Evolutionary conservation across 2,797 vertebrate species (phyloP).

Genomic region (Lycodopsis pacificus): DNA sequence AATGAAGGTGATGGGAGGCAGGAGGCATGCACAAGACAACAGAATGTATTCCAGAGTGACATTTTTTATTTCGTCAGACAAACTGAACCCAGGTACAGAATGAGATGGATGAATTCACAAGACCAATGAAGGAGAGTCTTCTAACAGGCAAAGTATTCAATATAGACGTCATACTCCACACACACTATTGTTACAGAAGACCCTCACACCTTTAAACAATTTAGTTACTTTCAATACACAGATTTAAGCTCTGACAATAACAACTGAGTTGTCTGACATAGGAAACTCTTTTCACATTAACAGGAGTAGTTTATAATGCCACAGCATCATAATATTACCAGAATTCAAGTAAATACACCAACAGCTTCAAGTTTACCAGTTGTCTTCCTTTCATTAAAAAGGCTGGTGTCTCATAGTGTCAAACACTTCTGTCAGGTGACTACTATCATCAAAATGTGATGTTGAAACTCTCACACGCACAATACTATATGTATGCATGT

Average conservation of each 20-base stretch:
- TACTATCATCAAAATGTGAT: background rate
- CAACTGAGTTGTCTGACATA: conserved; percentile 7
- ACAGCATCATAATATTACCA: conserved; percentile 11
- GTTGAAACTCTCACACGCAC: conserved; percentile 7
- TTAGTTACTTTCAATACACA: conserved; percentile 5
- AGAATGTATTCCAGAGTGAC: conserved; percentile 39
- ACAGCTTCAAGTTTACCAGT: conserved; percentile 1
- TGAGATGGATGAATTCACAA: conserved; percentile 40
- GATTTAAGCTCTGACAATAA: background rate
- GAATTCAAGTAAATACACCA: conserved; percentile 6
- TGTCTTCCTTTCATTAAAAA: background rate
- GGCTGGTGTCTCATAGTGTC: background rate
- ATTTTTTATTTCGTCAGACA: conserved; percentile 59
- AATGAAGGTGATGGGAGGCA: conserved; percentile 29
- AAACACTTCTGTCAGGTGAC: conserved; percentile 13
- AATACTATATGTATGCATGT: conserved; percentile 7
- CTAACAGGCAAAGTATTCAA: conserved; percentile 12
- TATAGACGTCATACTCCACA: conserved; percentile 32
- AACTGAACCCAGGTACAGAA: conserved; percentile 47
- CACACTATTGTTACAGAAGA: conserved; percentile 7
- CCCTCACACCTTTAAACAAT: conserved; percentile 5
- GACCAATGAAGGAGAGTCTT: conserved; percentile 14
- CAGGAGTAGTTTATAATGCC: background rate
- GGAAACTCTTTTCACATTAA: conserved; percentile 22
- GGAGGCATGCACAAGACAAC: conserved; percentile 57